A percentile compares a stretch with the other conserved stretches of the same genome.
Evolutionary conservation across 2,113 vertebrate genomes (phyloP).

Genomic region (Rhinolophus sinicus): DNA sequence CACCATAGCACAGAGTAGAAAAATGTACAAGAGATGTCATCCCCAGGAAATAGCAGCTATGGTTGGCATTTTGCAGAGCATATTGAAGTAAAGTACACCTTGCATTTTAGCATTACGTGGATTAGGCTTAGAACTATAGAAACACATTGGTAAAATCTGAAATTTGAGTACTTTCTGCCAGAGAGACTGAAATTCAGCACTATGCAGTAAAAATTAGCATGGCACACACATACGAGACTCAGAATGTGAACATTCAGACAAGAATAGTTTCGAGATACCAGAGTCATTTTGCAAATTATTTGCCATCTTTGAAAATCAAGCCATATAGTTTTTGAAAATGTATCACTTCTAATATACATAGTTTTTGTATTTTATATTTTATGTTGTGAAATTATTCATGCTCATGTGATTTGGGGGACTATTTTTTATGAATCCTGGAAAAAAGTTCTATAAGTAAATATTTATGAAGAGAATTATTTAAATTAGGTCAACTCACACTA

Average conservation of each 20-base stretch:
- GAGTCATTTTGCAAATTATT: neutral
- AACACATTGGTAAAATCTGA: neutral
- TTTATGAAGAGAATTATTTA: slow-evolving; percentile 17
- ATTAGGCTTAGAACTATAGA: neutral
- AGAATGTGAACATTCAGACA: neutral
- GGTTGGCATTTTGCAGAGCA: neutral
- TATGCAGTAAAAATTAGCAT: neutral
- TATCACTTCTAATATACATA: neutral
- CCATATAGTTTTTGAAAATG: neutral
- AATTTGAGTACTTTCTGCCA: neutral
- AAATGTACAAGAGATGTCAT: neutral
- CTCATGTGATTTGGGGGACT: neutral
- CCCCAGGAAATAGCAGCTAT: neutral
- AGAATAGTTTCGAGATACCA: neutral
- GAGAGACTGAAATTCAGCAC: neutral
- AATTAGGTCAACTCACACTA: neutral
- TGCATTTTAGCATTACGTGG: neutral
- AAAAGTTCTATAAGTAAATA: neutral
- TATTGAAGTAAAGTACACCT: neutral
- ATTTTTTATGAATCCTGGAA: neutral
- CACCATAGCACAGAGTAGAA: neutral
- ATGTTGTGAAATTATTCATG: neutral
- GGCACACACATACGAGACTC: neutral
- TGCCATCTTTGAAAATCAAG: neutral
- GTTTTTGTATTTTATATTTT: neutral